Conservation (phyloP, 2,113 vertebrate species). For the Pipra filicauda region DNA sequence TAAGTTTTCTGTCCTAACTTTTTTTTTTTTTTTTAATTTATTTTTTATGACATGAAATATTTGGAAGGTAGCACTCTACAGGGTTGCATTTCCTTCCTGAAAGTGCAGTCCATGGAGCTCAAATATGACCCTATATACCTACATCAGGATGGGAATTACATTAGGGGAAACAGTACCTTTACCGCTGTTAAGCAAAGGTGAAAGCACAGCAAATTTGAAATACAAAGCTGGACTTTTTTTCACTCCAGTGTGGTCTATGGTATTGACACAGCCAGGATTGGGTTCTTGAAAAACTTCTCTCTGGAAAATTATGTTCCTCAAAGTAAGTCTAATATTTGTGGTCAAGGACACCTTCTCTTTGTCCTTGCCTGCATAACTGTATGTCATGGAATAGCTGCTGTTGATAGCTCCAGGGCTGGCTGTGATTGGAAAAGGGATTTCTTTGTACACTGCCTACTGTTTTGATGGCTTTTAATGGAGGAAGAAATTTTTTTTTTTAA, state of each 20-base stretch:
- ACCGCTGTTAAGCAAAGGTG: background rate
- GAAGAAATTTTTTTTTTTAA: background rate
- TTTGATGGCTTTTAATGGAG: background rate
- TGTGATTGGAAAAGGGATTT: background rate
- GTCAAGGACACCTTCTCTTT: background rate
- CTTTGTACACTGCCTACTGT: background rate
- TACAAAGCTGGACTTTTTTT: background rate
- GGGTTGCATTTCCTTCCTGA: background rate
- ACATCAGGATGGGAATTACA: background rate
- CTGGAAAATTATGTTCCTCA: background rate
- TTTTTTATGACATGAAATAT: background rate
- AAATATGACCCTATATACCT: rapidly evolving
- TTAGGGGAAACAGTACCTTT: background rate
- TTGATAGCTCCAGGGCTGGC: background rate
- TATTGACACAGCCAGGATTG: background rate
- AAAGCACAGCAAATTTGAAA: background rate
- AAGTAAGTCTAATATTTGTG: background rate
- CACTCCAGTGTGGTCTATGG: rapidly evolving
- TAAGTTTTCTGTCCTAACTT: background rate
- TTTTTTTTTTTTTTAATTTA: background rate
- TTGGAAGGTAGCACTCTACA: background rate
- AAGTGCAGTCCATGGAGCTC: background rate
- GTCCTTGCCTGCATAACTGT: background rate
- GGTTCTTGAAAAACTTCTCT: background rate
- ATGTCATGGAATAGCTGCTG: background rate